Evolutionary conservation across 2,888 invertebrate genomes (phyloP).

Genomic region (Cephus spinipes): DNA sequence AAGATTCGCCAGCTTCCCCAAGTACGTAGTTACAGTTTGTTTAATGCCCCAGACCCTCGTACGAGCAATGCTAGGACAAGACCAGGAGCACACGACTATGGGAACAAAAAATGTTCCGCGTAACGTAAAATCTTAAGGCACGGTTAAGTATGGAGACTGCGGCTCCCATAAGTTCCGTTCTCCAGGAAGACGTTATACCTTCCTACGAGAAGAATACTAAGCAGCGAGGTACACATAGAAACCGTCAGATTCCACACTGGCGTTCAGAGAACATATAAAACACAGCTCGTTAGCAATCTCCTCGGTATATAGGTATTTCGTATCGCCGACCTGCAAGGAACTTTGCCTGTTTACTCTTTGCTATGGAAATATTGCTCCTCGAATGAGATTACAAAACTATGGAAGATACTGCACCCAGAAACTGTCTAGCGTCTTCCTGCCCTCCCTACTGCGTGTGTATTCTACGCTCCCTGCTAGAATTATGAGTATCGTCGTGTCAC

Average conservation of each 20-base stretch:
- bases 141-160: neutral
- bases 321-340: neutral
- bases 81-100: neutral
- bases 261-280: neutral
- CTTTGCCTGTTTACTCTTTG: neutral
- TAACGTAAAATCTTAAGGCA: neutral
- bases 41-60: no score
- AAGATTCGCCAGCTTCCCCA: no score
- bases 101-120: neutral
- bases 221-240: neutral
- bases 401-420: neutral
- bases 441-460: neutral
- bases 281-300: neutral
- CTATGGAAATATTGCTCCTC: neutral
- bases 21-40: no score
- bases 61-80: no score
- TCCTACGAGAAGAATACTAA: neutral
- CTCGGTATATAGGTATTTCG: neutral
- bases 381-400: neutral
- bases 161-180: neutral
- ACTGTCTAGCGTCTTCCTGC: neutral
- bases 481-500: neutral
- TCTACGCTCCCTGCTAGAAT: neutral
- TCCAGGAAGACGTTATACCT: neutral
- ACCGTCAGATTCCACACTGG: neutral